Evolutionary conservation across 2,113 vertebrate species (phyloP), one percentile per base, ranked within the genome.

Genomic region (Scopus umbretta): DNA sequence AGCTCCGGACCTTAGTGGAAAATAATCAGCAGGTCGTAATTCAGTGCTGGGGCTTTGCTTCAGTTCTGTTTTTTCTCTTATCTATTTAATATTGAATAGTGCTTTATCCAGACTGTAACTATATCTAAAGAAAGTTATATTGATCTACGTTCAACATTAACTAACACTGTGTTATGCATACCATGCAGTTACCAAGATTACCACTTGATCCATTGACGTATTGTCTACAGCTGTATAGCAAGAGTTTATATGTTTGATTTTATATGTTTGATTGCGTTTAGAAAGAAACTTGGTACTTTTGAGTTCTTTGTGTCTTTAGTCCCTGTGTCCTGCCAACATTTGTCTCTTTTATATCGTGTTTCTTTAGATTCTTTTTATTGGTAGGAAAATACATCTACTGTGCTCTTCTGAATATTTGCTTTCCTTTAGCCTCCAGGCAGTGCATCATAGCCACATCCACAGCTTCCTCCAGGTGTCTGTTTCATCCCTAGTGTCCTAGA

Each of bases 11-110:
- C 27, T 94, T 99, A 95, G 98, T 98, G 1, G 99, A 99, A 96
- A 98, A 98, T 80, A 99, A 98, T 97, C 99, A 99, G 90, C 99
- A 99, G 99, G 99, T 99, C 73, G 30, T 86, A 49, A 70, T 78
- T 55, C 34, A 10, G 3, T 79, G 27, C 61, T 63, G 79, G 49
- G 26, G 34, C 45, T 83, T 96, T 76, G 17, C 36, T 66, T 92
- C 45, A 12, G 29, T 85, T 94, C 17, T 82, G 3, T 2, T 65
- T 83, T 83, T n/a, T 89, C 53, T 72, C n/a, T 63, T 66, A 30
- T 1, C 26, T 80, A 0, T 55, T 86, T 80, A 42, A 29, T 66
- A 58, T 7, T 71, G 18, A 6, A 47, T 80, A 36, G 10, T 88
- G 42, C 30, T 92, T 82, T 79, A 59, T 5, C 9, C 2, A 6